Conservation (phyloP, 2,113 vertebrate genomes). For the Datnioides undecimradiatus region DNA sequence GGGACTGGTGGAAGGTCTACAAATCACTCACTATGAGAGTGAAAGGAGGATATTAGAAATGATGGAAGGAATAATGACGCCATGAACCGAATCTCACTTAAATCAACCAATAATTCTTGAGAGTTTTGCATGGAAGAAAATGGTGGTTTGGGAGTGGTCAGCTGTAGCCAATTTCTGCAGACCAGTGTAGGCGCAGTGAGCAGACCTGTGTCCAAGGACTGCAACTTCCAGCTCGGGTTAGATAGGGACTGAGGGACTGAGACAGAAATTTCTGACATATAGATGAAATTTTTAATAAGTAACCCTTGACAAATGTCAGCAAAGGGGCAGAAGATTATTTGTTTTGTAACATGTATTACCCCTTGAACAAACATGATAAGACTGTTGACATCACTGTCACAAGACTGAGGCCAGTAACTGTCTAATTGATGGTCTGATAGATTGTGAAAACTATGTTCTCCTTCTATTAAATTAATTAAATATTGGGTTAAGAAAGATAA, state of each 20-base stretch:
- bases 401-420: neutral
- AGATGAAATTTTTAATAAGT: neutral
- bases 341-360: neutral
- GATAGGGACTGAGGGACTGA: no score
- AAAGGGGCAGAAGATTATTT: no score
- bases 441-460: neutral
- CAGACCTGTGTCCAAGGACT: no score
- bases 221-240: no score
- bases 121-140: no score
- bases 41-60: neutral
- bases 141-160: no score
- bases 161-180: no score
- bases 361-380: neutral
- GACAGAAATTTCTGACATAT: neutral
- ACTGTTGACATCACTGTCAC: neutral
- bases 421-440: neutral
- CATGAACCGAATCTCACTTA: neutral
- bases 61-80: no score
- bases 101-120: neutral
- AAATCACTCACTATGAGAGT: neutral
- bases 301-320: no score
- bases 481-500: neutral
- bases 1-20: no score
- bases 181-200: no score
- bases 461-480: neutral